These are phyloP conservation scores for Ommatoiulus sabulosus DNA, from an alignment of 2,888 invertebrate genomes.

Conservation along the genomic window DNA sequence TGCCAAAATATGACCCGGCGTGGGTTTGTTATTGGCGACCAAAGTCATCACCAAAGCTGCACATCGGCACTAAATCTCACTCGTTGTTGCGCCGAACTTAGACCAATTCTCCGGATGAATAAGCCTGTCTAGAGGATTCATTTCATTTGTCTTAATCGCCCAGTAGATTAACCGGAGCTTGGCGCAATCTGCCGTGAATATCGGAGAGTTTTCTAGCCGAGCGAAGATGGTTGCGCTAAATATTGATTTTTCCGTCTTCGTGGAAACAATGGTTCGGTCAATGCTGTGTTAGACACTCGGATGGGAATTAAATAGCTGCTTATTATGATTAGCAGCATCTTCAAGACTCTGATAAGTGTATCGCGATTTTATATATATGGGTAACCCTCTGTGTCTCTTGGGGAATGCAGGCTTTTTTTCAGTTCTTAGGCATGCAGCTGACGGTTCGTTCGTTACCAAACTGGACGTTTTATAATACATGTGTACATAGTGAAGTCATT, in stretches of 20 bases:
- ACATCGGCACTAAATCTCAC: too few relatives aligned
- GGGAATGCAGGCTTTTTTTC: not conserved
- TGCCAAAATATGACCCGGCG: not conserved
- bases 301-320: slow-evolving; percentile 34
- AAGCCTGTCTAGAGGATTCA: not conserved
- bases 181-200: not conserved
- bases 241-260: slow-evolving; percentile 21
- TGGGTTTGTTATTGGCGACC: not conserved
- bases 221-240: not conserved
- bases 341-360: slow-evolving; percentile 13
- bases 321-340: slow-evolving; percentile 34
- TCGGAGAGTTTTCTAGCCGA: not conserved
- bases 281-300: slow-evolving; percentile 22
- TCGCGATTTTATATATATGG: slow-evolving; percentile 10
- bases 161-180: not conserved
- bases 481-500: not conserved
- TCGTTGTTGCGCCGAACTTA: not conserved
- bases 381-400: not conserved
- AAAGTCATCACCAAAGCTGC: too few relatives aligned
- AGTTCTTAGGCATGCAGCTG: not conserved
- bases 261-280: slow-evolving; percentile 18
- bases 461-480: not conserved
- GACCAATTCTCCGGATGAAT: not conserved
- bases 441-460: not conserved
- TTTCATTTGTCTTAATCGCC: too few relatives aligned